Conservation (phyloP, 2,888 invertebrate species). For the Tachina grossa region DNA sequence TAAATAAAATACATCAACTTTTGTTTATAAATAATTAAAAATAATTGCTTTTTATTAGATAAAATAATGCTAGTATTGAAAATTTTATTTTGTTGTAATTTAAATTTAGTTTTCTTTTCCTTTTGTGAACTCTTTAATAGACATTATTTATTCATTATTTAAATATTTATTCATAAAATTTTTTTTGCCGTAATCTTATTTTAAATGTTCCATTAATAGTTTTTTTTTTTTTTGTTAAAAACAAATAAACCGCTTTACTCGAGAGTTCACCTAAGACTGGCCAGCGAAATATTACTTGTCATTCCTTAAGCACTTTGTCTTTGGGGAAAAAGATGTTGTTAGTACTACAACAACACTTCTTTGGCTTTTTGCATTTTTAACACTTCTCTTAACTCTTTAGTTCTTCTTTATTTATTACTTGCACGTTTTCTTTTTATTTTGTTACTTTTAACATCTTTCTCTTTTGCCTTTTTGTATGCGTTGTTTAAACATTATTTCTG, state of each 20-base stretch:
- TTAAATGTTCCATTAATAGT: background rate
- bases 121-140: constrained; percentile 10
- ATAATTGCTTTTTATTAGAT: background rate
- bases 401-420: constrained; percentile 35
- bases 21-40: background rate
- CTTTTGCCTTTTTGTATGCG: constrained; percentile 42
- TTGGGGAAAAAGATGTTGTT: constrained; percentile 34
- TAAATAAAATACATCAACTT: background rate
- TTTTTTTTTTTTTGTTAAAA: constrained; percentile 17
- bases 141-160: constrained; percentile 20
- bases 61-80: background rate
- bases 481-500: constrained; percentile 54
- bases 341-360: constrained; percentile 60
- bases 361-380: constrained; percentile 63
- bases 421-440: constrained; percentile 57
- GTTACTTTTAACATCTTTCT: constrained; percentile 50
- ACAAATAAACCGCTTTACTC: constrained; percentile 80
- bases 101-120: constrained; percentile 9
- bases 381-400: constrained; percentile 57
- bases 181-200: constrained; percentile 29
- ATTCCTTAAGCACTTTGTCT: constrained; percentile 80
- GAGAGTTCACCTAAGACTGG: constrained; percentile 82
- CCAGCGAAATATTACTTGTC: constrained; percentile 79
- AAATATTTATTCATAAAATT: constrained; percentile 17
- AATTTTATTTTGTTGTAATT: background rate